Base-by-base conservation (phyloP, 1,140 invertebrate species). In the Hycleus phaleratus region DNA sequence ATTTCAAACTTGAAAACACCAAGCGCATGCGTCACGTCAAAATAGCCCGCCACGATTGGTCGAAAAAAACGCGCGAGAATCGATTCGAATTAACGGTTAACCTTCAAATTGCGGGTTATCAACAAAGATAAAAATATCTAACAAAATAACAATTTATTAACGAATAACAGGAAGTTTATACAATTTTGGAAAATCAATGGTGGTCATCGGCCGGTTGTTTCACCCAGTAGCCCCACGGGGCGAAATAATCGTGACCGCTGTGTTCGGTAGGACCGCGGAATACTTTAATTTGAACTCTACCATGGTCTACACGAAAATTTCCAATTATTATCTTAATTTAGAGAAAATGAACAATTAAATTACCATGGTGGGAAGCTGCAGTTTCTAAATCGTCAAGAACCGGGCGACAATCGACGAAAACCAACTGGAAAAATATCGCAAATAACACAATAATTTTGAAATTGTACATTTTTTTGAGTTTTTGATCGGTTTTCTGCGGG, bases 221-320 rank as follows among this genome's bases (percentile, higher is more conserved):
- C 11, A 86, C 80, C 84, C 83, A 86, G 67, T 81, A 87, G 9
- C 85, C 85, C 81, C 85, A 85, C 0, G 82, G 82, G 18, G 84
- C 82, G 58, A 76, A 82, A 54, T 72, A 61, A 52, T 79, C 71
- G 52, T 82, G 80, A 1, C 82, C 78, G 53, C 79, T 77, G 60
- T 81, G 75, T 53, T 82, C 76, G 0, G 77, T 79, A 0, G 84
- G 82, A 3, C 83, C 84, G 52, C 85, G 71, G 69, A 85, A 87
- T 2, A 87, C 84, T 72, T 85, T 86, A 49, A 87, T 85, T 73
- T 84, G 85, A 0, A 87, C 84, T 18, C 83, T 71, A n/a, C 80
- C 79, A 50, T 75, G 62, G 53, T 63, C 39, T 52, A 50, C 46
- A 49, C 24, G n/a, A 7, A 42, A 42, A 46, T 54, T 46, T 18